Percentiles rank a stretch among this genome's conserved stretches.
phyloP scores from a whole-genome alignment of 1,140 invertebrate genomes.

The Bombyx mandarina region DNA sequence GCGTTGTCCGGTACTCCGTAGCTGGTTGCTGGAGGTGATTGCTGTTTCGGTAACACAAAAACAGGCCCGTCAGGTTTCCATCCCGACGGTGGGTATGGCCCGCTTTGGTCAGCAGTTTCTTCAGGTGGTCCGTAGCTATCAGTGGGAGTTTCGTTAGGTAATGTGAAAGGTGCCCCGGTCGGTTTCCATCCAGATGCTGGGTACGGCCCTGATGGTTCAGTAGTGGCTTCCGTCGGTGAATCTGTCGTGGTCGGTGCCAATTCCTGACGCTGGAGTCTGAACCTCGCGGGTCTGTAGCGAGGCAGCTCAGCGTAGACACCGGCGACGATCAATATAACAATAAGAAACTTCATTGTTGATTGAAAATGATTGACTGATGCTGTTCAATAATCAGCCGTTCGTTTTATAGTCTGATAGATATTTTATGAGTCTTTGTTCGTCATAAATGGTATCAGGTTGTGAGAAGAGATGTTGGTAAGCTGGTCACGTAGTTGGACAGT shows the following conservation, averaged over 20 bases:
- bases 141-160: conserved; percentile 30
- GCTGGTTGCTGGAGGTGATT: conserved; percentile 30
- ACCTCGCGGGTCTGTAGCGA: conserved; percentile 57
- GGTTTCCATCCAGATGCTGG: conserved; percentile 61
- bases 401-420: conserved; percentile 42
- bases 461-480: conserved; percentile 15
- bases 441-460: conserved; percentile 40
- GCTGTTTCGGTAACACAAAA: conserved; percentile 39
- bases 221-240: conserved; percentile 32
- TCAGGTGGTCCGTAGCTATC: conserved; percentile 37
- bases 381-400: conserved; percentile 6
- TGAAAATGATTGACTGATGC: conserved; percentile 28
- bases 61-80: conserved; percentile 45
- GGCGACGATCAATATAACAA: conserved; percentile 31
- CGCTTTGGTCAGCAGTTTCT: conserved; percentile 11
- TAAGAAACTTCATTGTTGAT: conserved; percentile 40
- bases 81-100: conserved; percentile 45
- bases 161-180: conserved; percentile 43
- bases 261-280: conserved; percentile 47
- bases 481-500: conserved; percentile 24
- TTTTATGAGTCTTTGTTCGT: conserved; percentile 59
- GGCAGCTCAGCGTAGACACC: conserved; percentile 44
- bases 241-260: conserved; percentile 50
- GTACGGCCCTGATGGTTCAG: conserved; percentile 31
- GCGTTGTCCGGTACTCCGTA: conserved; percentile 50